Percentiles rank a stretch among this genome's conserved stretches.
phyloP scores from a whole-genome alignment of 2,888 invertebrate genomes.

The Zootermopsis nevadensis region DNA sequence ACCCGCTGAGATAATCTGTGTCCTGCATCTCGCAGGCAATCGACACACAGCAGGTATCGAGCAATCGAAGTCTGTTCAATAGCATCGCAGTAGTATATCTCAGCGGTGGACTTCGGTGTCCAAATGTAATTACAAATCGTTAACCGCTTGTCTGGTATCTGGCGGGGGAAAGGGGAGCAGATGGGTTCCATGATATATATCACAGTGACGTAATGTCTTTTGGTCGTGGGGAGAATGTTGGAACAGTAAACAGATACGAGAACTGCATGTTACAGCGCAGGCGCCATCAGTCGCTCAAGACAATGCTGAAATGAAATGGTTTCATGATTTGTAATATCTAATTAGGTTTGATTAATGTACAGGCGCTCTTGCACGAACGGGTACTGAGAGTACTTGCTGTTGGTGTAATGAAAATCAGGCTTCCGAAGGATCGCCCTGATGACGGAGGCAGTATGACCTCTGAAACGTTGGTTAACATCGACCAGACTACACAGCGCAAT shows the following conservation, averaged over 20 bases:
- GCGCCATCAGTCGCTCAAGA: too few species aligned
- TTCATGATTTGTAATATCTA: too few species aligned
- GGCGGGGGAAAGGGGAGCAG: background rate
- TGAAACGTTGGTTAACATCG: too few species aligned
- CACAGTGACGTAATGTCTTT: background rate
- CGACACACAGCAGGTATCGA: slow-evolving; percentile 29
- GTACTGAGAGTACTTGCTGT: too few species aligned
- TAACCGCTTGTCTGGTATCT: background rate
- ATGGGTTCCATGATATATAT: background rate
- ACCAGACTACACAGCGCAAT: too few species aligned
- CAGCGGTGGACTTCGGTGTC: slow-evolving; percentile 6
- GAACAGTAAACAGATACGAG: background rate
- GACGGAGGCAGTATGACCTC: too few species aligned
- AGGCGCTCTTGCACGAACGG: too few species aligned
- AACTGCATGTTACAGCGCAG: too few species aligned
- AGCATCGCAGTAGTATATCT: slow-evolving; percentile 26
- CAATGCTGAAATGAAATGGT: too few species aligned
- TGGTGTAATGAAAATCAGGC: too few species aligned
- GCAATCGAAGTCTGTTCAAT: slow-evolving; percentile 29
- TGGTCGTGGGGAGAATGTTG: background rate
- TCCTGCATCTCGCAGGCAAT: slow-evolving; percentile 35
- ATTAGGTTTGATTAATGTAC: too few species aligned
- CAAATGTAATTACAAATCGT: slow-evolving; percentile 21
- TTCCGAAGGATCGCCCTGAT: too few species aligned
- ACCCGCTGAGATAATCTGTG: slow-evolving; percentile 36